Percentiles rank a stretch among this genome's conserved stretches.
These are phyloP conservation scores for Apamea anceps DNA, from an alignment of 2,888 invertebrate genomes.

Conservation along the genomic window DNA sequence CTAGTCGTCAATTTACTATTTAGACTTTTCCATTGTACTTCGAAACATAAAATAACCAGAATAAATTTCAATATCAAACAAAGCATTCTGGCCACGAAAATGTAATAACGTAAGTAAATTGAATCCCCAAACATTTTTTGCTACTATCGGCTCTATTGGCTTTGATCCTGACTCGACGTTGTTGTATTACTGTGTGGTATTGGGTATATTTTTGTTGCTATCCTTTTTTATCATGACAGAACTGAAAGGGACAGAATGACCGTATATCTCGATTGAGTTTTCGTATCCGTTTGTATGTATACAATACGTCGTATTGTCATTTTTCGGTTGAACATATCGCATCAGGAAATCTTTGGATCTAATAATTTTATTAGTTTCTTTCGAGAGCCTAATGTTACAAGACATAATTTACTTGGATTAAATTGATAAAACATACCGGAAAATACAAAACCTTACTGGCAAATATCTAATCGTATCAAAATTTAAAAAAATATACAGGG, in stretches of 20 bases:
- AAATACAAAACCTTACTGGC: not conserved
- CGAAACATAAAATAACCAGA: constrained; percentile 71
- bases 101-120: constrained; percentile 84
- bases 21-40: constrained; percentile 68
- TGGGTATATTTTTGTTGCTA: constrained; percentile 23
- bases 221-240: constrained; percentile 20
- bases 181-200: constrained; percentile 69
- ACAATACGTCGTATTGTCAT: constrained; percentile 67
- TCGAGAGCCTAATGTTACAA: not conserved
- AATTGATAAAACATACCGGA: not conserved
- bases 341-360: constrained; percentile 61
- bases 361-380: constrained; percentile 6
- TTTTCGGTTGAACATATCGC: constrained; percentile 72
- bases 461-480: not conserved
- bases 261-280: constrained; percentile 27
- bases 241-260: constrained; percentile 40
- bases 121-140: constrained; percentile 82
- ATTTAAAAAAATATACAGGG: not conserved
- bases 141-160: constrained; percentile 78
- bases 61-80: constrained; percentile 80
- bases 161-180: constrained; percentile 74
- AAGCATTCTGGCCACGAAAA: constrained; percentile 80
- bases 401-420: not conserved
- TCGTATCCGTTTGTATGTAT: constrained; percentile 9
- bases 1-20: constrained; percentile 68